Conservation (phyloP, 2,888 invertebrate species). For the Ectemnius cavifrons region DNA sequence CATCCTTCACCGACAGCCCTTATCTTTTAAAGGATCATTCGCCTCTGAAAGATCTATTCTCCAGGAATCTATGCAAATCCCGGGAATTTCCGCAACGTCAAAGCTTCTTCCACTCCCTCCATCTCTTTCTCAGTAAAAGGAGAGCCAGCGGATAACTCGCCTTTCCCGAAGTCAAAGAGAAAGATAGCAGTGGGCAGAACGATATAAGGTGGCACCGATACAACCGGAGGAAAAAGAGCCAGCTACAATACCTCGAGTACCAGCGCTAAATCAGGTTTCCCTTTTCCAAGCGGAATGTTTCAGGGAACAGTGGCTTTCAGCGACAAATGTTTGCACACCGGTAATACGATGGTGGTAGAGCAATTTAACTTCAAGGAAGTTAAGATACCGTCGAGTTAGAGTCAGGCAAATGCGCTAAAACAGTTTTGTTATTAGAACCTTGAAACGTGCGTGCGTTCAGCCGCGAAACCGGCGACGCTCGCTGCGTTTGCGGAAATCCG, state of each 20-base stretch:
- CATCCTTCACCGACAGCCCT: neutral
- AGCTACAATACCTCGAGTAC: constrained; percentile 14
- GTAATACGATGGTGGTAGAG: too few relatives aligned
- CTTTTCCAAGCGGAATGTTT: neutral
- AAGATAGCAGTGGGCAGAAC: too few relatives aligned
- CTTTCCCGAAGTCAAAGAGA: neutral
- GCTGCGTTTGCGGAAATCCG: constrained; percentile 47
- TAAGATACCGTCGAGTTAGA: too few relatives aligned
- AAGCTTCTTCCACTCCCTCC: constrained; percentile 11
- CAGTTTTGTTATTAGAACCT: too few relatives aligned
- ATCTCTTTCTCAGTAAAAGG: neutral
- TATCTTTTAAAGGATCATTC: constrained; percentile 19
- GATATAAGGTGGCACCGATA: too few relatives aligned
- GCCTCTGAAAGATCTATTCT: constrained; percentile 21
- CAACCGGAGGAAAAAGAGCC: too few relatives aligned
- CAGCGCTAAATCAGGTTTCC: constrained; percentile 7
- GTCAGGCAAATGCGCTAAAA: too few relatives aligned
- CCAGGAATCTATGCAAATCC: constrained; percentile 17
- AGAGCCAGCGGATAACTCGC: neutral
- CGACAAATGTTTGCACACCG: too few relatives aligned
- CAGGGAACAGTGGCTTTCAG: neutral
- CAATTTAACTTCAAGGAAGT: too few relatives aligned
- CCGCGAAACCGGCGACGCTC: too few relatives aligned
- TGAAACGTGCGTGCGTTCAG: too few relatives aligned
- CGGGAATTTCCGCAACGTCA: constrained; percentile 11